Conservation (phyloP, 2,888 invertebrate species). For the Tiliacea citrago region DNA sequence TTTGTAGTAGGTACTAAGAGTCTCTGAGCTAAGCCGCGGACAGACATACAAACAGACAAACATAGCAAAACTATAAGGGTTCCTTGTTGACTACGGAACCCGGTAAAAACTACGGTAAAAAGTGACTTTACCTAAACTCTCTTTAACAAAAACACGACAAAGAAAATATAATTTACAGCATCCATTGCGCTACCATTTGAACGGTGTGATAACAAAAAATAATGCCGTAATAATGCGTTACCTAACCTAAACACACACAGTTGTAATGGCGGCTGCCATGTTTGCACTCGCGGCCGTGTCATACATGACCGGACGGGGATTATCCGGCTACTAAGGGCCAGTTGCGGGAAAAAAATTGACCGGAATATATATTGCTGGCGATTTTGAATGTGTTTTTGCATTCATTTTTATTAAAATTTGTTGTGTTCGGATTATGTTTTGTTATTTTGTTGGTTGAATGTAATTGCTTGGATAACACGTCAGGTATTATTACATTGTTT, state of each 20-base stretch:
- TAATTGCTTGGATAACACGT: conserved; percentile 8
- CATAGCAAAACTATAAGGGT: background rate
- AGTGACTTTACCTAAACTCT: background rate
- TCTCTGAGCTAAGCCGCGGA: too few relatives aligned
- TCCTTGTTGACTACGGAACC: background rate
- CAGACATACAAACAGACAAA: too few relatives aligned
- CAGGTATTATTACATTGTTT: conserved; percentile 5
- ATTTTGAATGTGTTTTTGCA: conserved; percentile 64
- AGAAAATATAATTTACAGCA: conserved; percentile 57
- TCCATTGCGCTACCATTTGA: conserved; percentile 66
- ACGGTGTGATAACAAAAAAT: conserved; percentile 73
- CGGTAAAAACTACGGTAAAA: too few relatives aligned
- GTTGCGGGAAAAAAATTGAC: conserved; percentile 69
- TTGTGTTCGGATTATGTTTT: conserved; percentile 36
- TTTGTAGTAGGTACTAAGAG: too few relatives aligned
- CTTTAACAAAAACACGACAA: conserved; percentile 29
- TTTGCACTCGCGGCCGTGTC: conserved; percentile 84
- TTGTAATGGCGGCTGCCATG: conserved; percentile 80
- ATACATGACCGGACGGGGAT: conserved; percentile 82
- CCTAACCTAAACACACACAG: conserved; percentile 84
- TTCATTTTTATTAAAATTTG: conserved; percentile 59
- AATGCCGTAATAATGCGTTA: conserved; percentile 83
- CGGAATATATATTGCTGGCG: conserved; percentile 61
- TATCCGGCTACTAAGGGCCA: conserved; percentile 74
- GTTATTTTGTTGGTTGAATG: conserved; percentile 17